Base-by-base conservation (phyloP, 2,797 vertebrate species). In the Odontamblyopus rebecca region DNA sequence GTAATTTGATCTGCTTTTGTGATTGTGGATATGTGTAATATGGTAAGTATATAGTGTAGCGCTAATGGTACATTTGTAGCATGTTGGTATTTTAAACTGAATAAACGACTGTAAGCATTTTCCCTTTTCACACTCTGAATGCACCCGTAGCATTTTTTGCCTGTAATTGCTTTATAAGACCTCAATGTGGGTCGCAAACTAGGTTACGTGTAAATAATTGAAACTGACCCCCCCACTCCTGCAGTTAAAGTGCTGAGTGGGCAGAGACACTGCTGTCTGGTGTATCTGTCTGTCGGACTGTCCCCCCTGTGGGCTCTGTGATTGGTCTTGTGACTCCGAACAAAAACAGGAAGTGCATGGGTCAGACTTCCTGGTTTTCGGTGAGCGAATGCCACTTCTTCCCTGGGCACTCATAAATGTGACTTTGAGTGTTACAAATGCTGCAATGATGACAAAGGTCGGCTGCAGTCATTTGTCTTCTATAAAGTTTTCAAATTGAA, bases 291-390 rank as follows among this genome's bases (percentile, higher is more conserved):
- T 75, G 61, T 78, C 1, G 74, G 57, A 67, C 74, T 51, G 30
- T 89, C 64, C 71, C 89, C 82, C 74, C 75, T 68, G 41, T 30
- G 69, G 82, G 51, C 41, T 53, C 61, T 73, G 76, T 73, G 62
- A 77, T 70, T 80, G 59, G 57, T 71, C 79, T 79, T 76, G 74
- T 80, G 80, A 61, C 77, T 78, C 75, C 81, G 81, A 92, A 94
- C 93, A 94, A 94, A 92, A 87, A 77, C 87, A 86, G 93, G 93
- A 94, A 93, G 89, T 27, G 79, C 71, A 72, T 50, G 74, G 71
- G 78, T 83, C 86, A 79, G 44, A 53, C 74, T 81, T 54, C 30
- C 91, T 92, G 86, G 74, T 54, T 81, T 23, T 62, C 60, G 57
- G 63, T 69, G 51, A 78, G 74, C 72, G 65, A 68, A 29, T 83